These are phyloP conservation scores for Tipula helvola DNA, from an alignment of 2,888 invertebrate genomes.

Conservation along the genomic window DNA sequence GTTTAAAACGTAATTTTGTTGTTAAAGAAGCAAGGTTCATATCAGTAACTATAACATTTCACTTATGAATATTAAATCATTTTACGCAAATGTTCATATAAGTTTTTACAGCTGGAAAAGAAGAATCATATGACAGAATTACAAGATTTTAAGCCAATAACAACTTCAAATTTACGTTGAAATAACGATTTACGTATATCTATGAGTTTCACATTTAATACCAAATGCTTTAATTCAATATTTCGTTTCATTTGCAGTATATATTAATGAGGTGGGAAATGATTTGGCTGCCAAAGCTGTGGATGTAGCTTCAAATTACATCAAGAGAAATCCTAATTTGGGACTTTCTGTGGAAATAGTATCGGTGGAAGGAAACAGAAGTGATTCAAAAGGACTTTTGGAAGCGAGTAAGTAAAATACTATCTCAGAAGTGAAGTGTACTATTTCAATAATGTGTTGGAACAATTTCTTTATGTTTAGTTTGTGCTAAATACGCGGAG, in stretches of 20 bases:
- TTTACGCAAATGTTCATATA: too few relatives aligned
- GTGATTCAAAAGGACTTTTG: conserved; percentile 56
- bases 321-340: conserved; percentile 53
- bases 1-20: too few relatives aligned
- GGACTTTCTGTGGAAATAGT: conserved; percentile 43
- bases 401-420: conserved; percentile 45
- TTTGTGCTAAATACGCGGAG: conserved; percentile 59
- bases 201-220: too few relatives aligned
- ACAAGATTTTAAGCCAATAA: too few relatives aligned
- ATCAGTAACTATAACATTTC: too few relatives aligned
- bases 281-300: conserved; percentile 56
- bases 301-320: conserved; percentile 56
- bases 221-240: not conserved
- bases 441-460: not conserved
- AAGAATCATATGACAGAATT: too few relatives aligned
- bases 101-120: too few relatives aligned
- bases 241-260: conserved; percentile 41
- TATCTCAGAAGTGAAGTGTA: not conserved
- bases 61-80: too few relatives aligned
- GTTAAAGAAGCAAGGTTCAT: too few relatives aligned
- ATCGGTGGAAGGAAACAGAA: conserved; percentile 54
- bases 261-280: conserved; percentile 63
- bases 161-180: too few relatives aligned
- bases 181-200: too few relatives aligned
- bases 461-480: conserved; percentile 31